Base-by-base conservation (phyloP, 2,888 invertebrate species). In the Idaea dimidiata region DNA sequence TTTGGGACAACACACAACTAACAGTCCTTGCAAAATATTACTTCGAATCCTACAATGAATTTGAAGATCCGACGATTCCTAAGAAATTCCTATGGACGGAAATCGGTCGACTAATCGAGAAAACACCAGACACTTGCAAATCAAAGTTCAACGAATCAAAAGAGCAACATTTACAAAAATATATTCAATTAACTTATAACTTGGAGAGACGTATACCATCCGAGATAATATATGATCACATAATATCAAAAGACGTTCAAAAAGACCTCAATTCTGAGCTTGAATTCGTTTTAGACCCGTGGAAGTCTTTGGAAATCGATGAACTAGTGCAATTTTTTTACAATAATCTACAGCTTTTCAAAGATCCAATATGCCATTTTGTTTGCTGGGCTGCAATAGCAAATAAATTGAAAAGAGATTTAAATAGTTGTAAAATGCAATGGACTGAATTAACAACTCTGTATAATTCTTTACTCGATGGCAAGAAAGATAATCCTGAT, bases 21-120 rank as follows among this genome's bases (percentile, higher is more conserved):
- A 88, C 84, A 0, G 84, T 91, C 17, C 66, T 92, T 60, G 82
- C 82, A 0, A 92, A 92, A 71, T 91, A 92, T 71, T 86, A 77
- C 63, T 89, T 83, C 72, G 92, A 92, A 62, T 88, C 89, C 57
- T 86, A 87, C 31, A 79, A 88, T 54, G 92, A 92, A 66, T 91
- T 91, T 63, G 80, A 83, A 72, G 91, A 92, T 69, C 69, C 69
- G 0, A 86, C 88, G 0, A 88, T 92, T 59, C 92, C 91, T 0
- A 79, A 88, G n/a, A 79, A 75, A 60, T 91, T 90, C 63, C 74
- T 91, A 0, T 92, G 92, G 92, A 86, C 78, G 6, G 92, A 92
- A 80, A 82, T 92, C 5, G 87, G 90, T 0, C 76, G 90, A 33
- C 68, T 90, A 4, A 62, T 92, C 1, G 86, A 88, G 55, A 88